Evolutionary conservation across 1,140 invertebrate species (phyloP).

Genomic region (Pseudomyrmex concolor): DNA sequence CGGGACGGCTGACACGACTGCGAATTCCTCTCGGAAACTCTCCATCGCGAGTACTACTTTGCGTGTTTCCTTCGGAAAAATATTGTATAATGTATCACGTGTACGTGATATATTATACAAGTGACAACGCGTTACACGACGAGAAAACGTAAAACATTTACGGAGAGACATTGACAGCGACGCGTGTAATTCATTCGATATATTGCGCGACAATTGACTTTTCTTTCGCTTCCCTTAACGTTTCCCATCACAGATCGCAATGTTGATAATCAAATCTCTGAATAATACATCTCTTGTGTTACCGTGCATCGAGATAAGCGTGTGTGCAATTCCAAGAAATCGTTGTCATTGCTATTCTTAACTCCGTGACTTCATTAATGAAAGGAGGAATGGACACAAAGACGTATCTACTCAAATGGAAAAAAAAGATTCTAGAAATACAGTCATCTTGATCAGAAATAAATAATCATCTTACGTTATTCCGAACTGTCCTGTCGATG

Average conservation of each 20-base stretch:
- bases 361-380: conserved; percentile 7
- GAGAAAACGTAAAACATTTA: neutral
- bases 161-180: neutral
- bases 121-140: neutral
- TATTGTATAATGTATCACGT: conserved; percentile 14
- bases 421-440: neutral
- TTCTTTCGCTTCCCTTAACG: conserved; percentile 22
- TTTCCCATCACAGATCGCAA: neutral
- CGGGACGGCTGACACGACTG: neutral
- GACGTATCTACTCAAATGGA: neutral
- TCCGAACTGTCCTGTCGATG: no score
- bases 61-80: neutral
- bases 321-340: neutral
- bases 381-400: neutral
- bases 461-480: no score
- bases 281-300: conserved; percentile 7
- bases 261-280: conserved; percentile 18
- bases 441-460: neutral
- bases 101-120: neutral
- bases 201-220: neutral
- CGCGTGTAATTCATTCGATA: conserved; percentile 1
- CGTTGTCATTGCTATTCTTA: conserved; percentile 38
- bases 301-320: neutral
- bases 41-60: conserved; percentile 29
- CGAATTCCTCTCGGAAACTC: conserved; percentile 41